Evolutionary conservation across 2,113 vertebrate genomes (phyloP).

Genomic region (Heptranchias perlo): DNA sequence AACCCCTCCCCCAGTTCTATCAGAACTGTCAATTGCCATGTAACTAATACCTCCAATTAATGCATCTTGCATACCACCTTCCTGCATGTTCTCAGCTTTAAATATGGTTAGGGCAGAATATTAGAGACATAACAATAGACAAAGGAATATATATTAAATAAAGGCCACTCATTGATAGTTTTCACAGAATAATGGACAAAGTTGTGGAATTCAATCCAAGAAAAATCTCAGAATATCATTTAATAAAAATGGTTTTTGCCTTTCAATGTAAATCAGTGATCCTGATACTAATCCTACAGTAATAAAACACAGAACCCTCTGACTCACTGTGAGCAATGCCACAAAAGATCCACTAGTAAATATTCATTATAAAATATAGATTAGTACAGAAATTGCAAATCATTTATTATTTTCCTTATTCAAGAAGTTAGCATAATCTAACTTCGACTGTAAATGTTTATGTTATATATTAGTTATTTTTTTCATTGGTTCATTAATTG

Average conservation of each 20-base stretch:
- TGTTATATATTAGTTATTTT: background rate
- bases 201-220: background rate
- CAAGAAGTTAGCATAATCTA: background rate
- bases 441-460: background rate
- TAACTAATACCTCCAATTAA: too few species aligned
- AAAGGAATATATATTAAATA: background rate
- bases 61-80: too few species aligned
- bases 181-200: background rate
- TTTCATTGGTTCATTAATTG: background rate
- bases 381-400: background rate
- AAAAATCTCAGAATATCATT: background rate
- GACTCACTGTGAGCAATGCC: background rate
- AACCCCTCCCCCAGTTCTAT: too few species aligned
- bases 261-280: background rate
- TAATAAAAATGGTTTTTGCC: background rate
- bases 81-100: background rate
- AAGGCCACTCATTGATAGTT: background rate
- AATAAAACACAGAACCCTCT: background rate
- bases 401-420: background rate
- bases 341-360: background rate
- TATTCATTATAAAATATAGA: background rate
- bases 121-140: background rate
- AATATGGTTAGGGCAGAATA: background rate
- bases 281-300: background rate
- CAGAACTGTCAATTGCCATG: too few species aligned